These are phyloP conservation scores for Cairina moschata DNA, from an alignment of 2,113 vertebrate genomes.

Conservation along the genomic window DNA sequence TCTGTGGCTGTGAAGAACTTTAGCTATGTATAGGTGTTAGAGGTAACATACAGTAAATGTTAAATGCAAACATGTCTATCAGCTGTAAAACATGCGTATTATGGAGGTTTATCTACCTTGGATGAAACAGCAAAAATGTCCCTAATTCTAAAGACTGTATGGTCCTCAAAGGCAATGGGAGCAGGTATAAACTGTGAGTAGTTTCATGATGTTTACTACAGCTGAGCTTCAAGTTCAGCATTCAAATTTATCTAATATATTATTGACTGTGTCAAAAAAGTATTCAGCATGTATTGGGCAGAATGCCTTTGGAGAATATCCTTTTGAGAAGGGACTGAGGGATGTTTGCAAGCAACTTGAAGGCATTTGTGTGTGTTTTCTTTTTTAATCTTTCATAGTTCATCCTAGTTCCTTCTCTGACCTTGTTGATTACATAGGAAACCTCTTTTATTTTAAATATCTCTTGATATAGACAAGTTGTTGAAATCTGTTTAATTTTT, in stretches of 20 bases:
- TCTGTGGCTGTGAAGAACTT: not conserved
- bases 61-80: not conserved
- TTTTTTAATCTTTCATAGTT: not conserved
- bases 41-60: not conserved
- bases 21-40: not conserved
- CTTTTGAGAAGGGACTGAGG: not conserved
- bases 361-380: not conserved
- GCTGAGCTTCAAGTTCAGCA: not conserved
- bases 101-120: not conserved
- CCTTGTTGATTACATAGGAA: not conserved
- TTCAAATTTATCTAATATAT: not conserved
- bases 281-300: not conserved
- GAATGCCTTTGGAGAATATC: not conserved
- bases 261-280: not conserved
- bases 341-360: not conserved
- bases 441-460: not conserved
- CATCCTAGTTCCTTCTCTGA: not conserved
- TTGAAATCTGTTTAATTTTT: not conserved
- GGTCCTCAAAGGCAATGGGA: constrained; percentile 55
- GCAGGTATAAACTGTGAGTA: not conserved
- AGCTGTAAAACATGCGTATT: not conserved
- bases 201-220: not conserved
- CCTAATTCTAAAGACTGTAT: not conserved
- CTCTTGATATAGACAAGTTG: not conserved
- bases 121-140: not conserved